Base-by-base conservation (phyloP, 1,140 invertebrate genomes). In the Pseudomyrmex concolor region DNA sequence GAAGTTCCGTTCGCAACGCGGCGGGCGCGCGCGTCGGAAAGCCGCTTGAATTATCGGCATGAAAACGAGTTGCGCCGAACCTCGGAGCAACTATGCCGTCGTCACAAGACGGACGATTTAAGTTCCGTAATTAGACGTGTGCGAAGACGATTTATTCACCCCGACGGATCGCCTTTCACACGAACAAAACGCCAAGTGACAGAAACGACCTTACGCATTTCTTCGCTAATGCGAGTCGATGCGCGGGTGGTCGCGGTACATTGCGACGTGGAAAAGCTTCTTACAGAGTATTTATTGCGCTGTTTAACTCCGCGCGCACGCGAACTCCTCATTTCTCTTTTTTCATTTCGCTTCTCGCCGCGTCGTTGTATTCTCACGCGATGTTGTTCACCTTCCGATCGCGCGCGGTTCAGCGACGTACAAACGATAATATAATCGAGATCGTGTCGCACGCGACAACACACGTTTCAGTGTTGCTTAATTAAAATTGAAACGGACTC, bases 1-100 rank as follows among this genome's bases (percentile, higher is more conserved):
- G 57, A 80, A 80, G 76, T 80, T 80, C n/a, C 55, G 43, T 80
- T 80, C 66, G 34, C 4, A 34, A 34, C 34, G 5, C n/a, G n/a
- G n/a, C n/a, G n/a, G n/a, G n/a, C n/a, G 34, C 34, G 34, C 34
- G 34, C 34, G 51, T 59, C 43, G 50, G 43, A 63, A 34, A 51
- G 70, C 34, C 34, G 34, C 70, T 82, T 74, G 78, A 82, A 74
- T 82, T 82, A 82, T 82, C 71, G 70, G 78, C 78, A 12, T 73
- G 78, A 82, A 34, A 34, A 74, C 12, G 19, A 82, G 59, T 82
- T 82, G 12, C 34, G 34, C 78, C 64, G 60, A 68, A 54, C 43
- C 15, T 3, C 19, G 12, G 17, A 48, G 19, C 62, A 82, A 74
- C 70, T 82, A 63, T 74, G 17, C 48, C 22, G 25, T 15, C 34